Percentiles rank a stretch among this genome's conserved stretches.
Evolutionary conservation across 2,113 vertebrate genomes (phyloP).

Genomic region (Manacus vitellinus): DNA sequence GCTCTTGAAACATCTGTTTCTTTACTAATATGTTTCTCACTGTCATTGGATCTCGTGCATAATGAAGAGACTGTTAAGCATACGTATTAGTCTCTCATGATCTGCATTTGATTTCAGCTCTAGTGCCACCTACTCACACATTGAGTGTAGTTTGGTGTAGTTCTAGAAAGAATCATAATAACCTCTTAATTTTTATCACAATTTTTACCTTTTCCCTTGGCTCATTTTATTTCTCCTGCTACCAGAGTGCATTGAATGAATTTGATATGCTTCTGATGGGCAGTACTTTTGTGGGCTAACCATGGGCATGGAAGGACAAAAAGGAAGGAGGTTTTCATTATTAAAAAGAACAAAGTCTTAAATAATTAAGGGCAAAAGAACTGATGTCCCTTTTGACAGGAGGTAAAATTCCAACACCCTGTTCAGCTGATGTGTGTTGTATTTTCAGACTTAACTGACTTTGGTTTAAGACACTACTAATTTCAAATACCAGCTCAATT

Average conservation of each 20-base stretch:
- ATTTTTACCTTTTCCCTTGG: not conserved
- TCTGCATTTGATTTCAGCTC: not conserved
- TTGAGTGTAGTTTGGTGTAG: not conserved
- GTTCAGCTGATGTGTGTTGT: not conserved
- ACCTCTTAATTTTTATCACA: not conserved
- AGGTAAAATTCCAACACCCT: not conserved
- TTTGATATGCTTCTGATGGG: not conserved
- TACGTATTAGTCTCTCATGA: not conserved
- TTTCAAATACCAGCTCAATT: not conserved
- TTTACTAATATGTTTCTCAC: slow-evolving; percentile 7
- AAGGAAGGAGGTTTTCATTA: not conserved
- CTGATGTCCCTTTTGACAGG: not conserved
- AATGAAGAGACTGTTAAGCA: not conserved
- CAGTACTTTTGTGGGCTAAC: not conserved
- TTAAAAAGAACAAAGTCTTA: not conserved
- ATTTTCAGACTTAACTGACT: not conserved
- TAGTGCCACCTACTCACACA: not conserved
- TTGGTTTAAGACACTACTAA: not conserved
- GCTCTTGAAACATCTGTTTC: slow-evolving; percentile 56
- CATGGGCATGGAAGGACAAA: not conserved
- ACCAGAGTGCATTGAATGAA: not conserved
- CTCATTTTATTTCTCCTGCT: not conserved
- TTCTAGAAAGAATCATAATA: not conserved
- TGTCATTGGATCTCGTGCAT: not conserved
- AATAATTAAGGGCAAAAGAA: not conserved